Conservation (phyloP, 2,797 vertebrate species). For the Scolopax bukidnonensis region DNA sequence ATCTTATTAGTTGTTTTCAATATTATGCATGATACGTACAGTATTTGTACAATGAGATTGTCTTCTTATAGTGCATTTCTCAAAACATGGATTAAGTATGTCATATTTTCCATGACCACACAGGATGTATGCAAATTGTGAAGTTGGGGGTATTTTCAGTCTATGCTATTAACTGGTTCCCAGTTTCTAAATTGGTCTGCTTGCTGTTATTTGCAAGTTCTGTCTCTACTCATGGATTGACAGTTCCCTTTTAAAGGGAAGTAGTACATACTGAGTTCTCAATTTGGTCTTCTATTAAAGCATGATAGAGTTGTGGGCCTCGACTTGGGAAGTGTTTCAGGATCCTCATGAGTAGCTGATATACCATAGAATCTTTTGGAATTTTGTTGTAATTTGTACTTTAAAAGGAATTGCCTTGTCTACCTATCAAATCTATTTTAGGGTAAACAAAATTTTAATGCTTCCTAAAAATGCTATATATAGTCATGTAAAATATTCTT, state of each 20-base stretch:
- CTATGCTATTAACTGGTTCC: background rate
- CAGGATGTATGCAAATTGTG: background rate
- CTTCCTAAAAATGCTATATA: background rate
- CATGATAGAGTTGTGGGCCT: background rate
- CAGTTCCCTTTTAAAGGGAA: background rate
- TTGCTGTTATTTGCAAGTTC: background rate
- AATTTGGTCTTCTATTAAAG: background rate
- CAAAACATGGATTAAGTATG: background rate
- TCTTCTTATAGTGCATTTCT: background rate
- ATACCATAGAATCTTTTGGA: background rate
- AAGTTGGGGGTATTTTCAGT: background rate
- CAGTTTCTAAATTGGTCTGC: background rate
- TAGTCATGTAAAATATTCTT: background rate
- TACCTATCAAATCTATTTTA: background rate
- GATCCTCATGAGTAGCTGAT: background rate
- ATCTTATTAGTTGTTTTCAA: background rate
- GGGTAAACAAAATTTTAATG: background rate
- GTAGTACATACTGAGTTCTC: background rate
- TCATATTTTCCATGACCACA: background rate
- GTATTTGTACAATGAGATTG: background rate
- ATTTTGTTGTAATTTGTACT: background rate
- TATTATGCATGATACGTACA: background rate
- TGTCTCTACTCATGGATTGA: background rate
- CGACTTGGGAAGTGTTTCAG: background rate
- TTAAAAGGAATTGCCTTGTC: background rate